A percentile compares a stretch with the other conserved stretches of the same genome.
Conservation (phyloP, 2,888 invertebrate species). For the Noctua janthe region DNA sequence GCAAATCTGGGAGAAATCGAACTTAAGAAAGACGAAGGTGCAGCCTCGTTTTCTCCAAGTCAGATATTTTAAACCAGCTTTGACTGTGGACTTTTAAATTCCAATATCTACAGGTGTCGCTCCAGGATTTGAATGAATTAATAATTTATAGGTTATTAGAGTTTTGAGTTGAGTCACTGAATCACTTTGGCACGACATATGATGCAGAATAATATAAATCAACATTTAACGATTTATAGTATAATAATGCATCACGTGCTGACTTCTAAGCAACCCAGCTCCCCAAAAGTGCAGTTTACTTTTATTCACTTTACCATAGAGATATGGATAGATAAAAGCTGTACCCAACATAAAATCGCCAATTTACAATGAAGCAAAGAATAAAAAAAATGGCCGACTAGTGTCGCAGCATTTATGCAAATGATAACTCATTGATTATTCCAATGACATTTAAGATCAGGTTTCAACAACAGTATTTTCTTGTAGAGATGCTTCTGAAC, state of each 20-base stretch:
- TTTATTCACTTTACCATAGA: neutral
- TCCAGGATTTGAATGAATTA: neutral
- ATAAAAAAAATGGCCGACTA: conserved; percentile 5
- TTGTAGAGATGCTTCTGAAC: conserved; percentile 20
- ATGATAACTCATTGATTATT: conserved; percentile 44
- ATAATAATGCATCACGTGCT: neutral
- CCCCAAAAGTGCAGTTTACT: neutral
- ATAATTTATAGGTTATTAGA: neutral
- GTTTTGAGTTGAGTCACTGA: neutral
- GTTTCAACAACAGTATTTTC: conserved; percentile 25
- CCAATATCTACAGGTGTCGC: no score
- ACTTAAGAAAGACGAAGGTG: neutral
- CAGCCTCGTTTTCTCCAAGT: no score
- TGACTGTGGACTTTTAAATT: neutral
- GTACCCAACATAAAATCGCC: conserved; percentile 8
- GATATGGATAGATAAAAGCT: conserved; percentile 1
- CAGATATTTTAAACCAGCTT: neutral
- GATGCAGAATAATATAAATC: neutral
- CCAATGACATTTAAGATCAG: conserved; percentile 54
- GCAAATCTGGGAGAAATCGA: neutral
- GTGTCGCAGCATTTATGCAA: conserved; percentile 46
- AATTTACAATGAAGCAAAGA: conserved; percentile 7
- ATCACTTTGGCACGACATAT: neutral
- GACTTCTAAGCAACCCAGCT: neutral
- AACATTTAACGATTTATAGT: neutral